Conservation (phyloP, 92 coral and sea anemone species). For the Epizoanthus fatuus region DNA sequence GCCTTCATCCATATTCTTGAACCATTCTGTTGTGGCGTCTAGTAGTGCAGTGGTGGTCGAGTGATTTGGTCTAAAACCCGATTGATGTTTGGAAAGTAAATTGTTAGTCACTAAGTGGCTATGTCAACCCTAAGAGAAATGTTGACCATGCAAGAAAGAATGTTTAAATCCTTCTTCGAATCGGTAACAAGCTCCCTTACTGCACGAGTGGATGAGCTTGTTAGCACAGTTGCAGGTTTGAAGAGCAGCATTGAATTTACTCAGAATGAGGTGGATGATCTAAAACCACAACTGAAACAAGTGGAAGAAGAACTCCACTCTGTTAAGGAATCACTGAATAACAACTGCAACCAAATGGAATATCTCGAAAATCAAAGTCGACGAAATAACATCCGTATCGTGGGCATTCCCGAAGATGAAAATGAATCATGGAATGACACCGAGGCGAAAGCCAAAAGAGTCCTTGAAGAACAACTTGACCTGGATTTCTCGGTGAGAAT, state of each 20-base stretch:
- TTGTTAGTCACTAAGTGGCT: too few species aligned
- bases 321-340: conserved; percentile 28
- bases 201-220: conserved; percentile 33
- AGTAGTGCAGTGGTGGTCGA: too few species aligned
- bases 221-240: conserved; percentile 44
- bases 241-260: conserved; percentile 52
- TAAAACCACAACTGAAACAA: conserved; percentile 49
- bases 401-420: conserved; percentile 53
- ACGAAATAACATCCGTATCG: conserved; percentile 50
- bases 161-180: conserved; percentile 41
- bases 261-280: conserved; percentile 52
- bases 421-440: conserved; percentile 61
- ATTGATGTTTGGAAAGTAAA: too few species aligned
- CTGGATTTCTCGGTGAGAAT: conserved; percentile 28
- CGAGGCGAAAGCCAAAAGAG: conserved; percentile 48
- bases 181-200: conserved; percentile 33
- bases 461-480: conserved; percentile 48
- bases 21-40: too few species aligned
- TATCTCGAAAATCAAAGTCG: conserved; percentile 55
- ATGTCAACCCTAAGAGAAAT: conserved; percentile 43
- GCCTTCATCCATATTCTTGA: too few species aligned
- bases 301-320: conserved; percentile 43
- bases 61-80: too few species aligned
- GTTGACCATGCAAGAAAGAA: conserved; percentile 26
- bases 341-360: conserved; percentile 40